Evolutionary conservation across 2,797 vertebrate species (phyloP).

Genomic region (Tragelaphus eurycerus): DNA sequence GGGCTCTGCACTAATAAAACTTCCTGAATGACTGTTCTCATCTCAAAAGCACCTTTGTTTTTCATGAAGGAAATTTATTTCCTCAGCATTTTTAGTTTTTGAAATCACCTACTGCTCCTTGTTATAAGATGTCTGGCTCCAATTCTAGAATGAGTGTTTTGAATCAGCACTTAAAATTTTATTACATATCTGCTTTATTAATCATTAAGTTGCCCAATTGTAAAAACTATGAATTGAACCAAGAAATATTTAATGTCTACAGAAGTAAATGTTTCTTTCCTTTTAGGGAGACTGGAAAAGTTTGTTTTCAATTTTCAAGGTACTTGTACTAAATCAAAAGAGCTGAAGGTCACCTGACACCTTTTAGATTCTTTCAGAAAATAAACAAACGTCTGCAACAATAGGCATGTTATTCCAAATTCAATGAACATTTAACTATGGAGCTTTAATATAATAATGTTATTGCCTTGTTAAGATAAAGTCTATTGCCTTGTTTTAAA

Average conservation of each 20-base stretch:
- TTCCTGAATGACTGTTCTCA: background rate
- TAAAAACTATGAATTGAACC: slow-evolving; percentile 4
- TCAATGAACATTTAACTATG: background rate
- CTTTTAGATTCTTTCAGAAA: background rate
- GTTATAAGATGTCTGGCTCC: background rate
- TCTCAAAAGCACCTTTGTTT: slow-evolving; percentile 50
- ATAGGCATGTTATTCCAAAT: background rate
- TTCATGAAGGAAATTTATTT: slow-evolving; percentile 24
- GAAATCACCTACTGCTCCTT: slow-evolving; percentile 32
- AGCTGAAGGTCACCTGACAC: background rate
- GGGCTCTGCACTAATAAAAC: background rate
- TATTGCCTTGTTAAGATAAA: background rate
- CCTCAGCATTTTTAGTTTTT: background rate
- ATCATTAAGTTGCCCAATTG: background rate
- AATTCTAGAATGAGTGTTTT: slow-evolving; percentile 26
- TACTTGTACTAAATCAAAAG: background rate
- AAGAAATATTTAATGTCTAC: slow-evolving; percentile 27
- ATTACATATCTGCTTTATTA: slow-evolving; percentile 26
- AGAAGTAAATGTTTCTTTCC: background rate
- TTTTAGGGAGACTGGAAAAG: background rate
- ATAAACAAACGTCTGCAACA: background rate
- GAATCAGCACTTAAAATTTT: slow-evolving; percentile 44
- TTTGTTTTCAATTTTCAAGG: slow-evolving; percentile 29
- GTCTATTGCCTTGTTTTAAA: background rate
- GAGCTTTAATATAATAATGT: background rate